Base-by-base conservation (phyloP, 2,888 invertebrate genomes). In the Lycia hirtaria region DNA sequence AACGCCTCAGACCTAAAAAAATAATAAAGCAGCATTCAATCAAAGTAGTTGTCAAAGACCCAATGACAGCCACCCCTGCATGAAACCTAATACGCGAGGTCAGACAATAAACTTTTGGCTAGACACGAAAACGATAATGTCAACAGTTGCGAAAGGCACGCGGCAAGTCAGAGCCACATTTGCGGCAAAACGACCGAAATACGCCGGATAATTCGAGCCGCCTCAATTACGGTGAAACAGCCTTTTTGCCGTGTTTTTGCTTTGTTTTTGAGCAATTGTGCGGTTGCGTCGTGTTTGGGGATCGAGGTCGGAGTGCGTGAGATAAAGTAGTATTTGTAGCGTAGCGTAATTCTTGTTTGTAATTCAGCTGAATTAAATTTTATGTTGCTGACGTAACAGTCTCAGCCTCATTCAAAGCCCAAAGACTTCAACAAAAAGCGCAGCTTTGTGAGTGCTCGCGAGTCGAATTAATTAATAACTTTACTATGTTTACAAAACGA, bases 81-180 rank as follows among this genome's bases (percentile, higher is more conserved):
- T 58, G 63, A 67, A 63, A 49, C 63, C 60, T 56, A 65, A 65
- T 70, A 64, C 68, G 72, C 87, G 85, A 87, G 88, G 88, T 88
- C 88, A 83, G 78, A 74, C 73, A 78, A 80, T 83, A 81, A 80
- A 83, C 80, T 85, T 86, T 87, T 84, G 84, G 85, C 79, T 69
- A 81, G 83, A 84, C 87, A 87, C 87, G 86, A 85, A 84, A 80
- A 80, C 80, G 73, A 81, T 84, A 85, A 84, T 84, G 85, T 83
- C 82, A 80, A 79, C 75, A 70, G 81, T 90, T 90, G 79, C 88
- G 76, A 87, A 84, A 90, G 87, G 87, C 88, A 88, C 88, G 88
- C 83, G 73, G 74, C 72, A 71, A 74, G 75, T 74, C 77, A 72
- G 76, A 85, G 80, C 79, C 83, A 84, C 83, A 85, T 81, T 85